phyloP scores from a whole-genome alignment of 1,140 invertebrate genomes.

The Polypedilum vanderplanki region DNA sequence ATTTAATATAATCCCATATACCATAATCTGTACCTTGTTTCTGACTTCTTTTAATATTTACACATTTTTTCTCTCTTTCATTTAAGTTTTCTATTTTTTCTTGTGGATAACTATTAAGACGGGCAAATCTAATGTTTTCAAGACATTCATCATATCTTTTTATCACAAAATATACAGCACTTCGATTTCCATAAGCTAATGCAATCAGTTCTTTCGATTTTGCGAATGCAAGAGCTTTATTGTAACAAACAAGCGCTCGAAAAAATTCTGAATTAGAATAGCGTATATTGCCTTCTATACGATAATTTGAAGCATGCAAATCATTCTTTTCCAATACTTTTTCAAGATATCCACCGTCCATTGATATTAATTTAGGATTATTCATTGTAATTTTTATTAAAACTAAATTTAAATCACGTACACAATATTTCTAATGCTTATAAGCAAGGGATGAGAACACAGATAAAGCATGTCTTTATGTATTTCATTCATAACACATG shows the following conservation, averaged over 20 bases:
- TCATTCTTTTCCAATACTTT: not conserved
- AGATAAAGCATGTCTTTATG: too few species aligned
- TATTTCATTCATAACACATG: too few species aligned
- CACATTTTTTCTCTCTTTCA: not conserved
- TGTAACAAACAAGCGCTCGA: not conserved
- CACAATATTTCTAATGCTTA: too few species aligned
- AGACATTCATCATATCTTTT: not conserved
- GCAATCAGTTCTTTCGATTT: not conserved
- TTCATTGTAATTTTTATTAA: too few species aligned
- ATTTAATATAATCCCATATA: conserved; percentile 34
- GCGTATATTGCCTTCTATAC: not conserved
- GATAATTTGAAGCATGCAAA: not conserved
- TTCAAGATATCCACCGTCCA: not conserved
- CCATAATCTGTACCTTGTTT: not conserved
- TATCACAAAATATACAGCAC: not conserved
- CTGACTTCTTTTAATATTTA: not conserved
- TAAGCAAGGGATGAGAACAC: too few species aligned
- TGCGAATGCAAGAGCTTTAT: not conserved
- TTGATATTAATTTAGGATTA: too few species aligned
- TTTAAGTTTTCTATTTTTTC: not conserved
- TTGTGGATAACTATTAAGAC: not conserved
- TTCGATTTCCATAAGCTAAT: not conserved
- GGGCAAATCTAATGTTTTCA: not conserved
- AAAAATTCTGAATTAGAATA: not conserved
- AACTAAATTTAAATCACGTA: too few species aligned